Base-by-base conservation (phyloP, 2,113 vertebrate genomes). In the Lamprologus tigripictilis region DNA sequence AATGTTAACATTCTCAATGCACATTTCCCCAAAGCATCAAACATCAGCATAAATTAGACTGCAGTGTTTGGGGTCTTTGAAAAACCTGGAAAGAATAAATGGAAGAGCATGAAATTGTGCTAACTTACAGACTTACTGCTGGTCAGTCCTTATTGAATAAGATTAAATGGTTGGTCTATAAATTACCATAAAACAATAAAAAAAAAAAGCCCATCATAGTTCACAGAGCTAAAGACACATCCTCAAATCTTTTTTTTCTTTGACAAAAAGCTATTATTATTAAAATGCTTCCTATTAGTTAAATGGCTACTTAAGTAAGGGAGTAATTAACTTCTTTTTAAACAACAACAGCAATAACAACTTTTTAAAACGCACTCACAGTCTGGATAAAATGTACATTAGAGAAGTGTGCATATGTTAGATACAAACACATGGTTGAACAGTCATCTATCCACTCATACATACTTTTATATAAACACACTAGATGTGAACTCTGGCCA, bases 391-490 rank as follows among this genome's bases (percentile, higher is more conserved):
- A 47, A 76, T 45, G 42, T 47, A 28, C 40, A 49, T 28, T 11
- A 76, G 23, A 28, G 23, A 76, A 76, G 16, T 31, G 42, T 49
- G 10, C 42, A 19, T 76, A 47, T 47, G 40, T 76, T 76, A 28
- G 0, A 28, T 28, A 76, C 23, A 76, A 47, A 19, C 0, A 16
- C 71, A 47, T 0, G 16, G 42, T 31, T 11, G 17, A 76, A 76
- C 16, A 5, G 71, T 19, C 16, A 49, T 49, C 23, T 1, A 76
- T 49, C 23, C 23, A 11, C 23, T 28, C 23, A 49, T 49, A 76
- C 42, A 12, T 28, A 31, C 23, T 76, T 76, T 0, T 1, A 26
- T 1, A 76, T 12, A 28, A 45, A 76, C 23, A 1, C 23, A 2
- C 4, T 31, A 76, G 14, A 76, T 47, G 4, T 49, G 23, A 76